Base-by-base conservation (phyloP, 2,888 invertebrate genomes). In the Melieria picta region DNA sequence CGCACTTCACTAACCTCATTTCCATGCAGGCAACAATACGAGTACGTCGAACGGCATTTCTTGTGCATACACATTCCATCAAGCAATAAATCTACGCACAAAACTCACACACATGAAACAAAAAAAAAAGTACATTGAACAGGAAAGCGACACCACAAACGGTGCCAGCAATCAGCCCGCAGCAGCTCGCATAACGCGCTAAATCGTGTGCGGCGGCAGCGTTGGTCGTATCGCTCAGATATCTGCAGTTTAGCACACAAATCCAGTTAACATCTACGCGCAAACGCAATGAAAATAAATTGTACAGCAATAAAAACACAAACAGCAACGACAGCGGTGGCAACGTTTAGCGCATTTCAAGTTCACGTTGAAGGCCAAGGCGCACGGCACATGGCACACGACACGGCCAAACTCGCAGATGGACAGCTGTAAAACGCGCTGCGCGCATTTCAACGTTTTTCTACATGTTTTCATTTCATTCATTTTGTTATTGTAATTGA, bases 361-460 rank as follows among this genome's bases (percentile, higher is more conserved):
- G 77, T 77, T 77, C 77, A 77, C 46, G 77, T 62, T 75, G 74
- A 77, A 77, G 75, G 77, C 68, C 69, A 56, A 13, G 57, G 11
- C 46, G 6, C 60, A 64, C 10, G n/a, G 47, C 60, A 50, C 63
- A 13, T 45, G 69, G 45, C 48, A 56, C 10, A 30, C 56, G 46
- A 69, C 68, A 13, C 5, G 13, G 7, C 57, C 46, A 30, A 30
- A 30, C 30, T 30, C 30, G 30, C 30, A 30, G 30, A 30, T 30
- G 30, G 30, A 30, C 30, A 30, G 30, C 16, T 16, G 16, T 16
- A 16, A 16, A 16, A 16, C 16, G 16, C 30, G 30, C 30, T 30
- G 30, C 2, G 30, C 30, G 30, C 30, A 30, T 30, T 30, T 30
- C 30, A 30, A 30, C 30, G 30, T 30, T 30, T 30, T 30, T 30